Conservation (phyloP, 2,888 invertebrate genomes). For the Ormyrus nitidulus region DNA sequence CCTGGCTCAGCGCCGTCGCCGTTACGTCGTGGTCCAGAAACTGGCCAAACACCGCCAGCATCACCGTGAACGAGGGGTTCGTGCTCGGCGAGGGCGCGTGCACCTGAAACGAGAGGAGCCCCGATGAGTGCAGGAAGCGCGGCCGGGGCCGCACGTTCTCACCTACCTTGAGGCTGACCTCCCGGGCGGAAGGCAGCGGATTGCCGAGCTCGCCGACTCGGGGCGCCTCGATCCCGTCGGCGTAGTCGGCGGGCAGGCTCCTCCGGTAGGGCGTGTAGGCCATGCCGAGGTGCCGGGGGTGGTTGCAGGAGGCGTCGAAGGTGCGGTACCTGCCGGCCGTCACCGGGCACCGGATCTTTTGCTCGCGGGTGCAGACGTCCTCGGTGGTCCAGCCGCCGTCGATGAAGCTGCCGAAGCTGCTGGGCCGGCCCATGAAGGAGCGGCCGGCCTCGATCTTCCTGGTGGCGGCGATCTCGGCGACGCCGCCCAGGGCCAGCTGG, state of each 20-base stretch:
- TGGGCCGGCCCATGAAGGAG: constrained; percentile 64
- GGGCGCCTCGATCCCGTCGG: constrained; percentile 83
- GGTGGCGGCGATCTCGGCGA: constrained; percentile 83
- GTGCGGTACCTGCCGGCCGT: constrained; percentile 77
- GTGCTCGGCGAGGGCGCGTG: constrained; percentile 85
- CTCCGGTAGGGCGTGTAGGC: constrained; percentile 86
- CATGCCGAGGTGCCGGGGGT: constrained; percentile 83
- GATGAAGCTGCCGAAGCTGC: constrained; percentile 66
- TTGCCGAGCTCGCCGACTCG: constrained; percentile 78
- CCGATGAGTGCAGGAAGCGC: too few species aligned
- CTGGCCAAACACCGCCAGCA: constrained; percentile 93
- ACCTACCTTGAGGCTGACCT: constrained; percentile 79
- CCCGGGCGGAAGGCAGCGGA: constrained; percentile 84
- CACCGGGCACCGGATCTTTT: neutral
- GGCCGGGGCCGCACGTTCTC: too few species aligned
- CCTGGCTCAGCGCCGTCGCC: constrained; percentile 87
- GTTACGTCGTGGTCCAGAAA: constrained; percentile 93
- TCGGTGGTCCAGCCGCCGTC: constrained; percentile 64
- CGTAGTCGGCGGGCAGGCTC: constrained; percentile 85
- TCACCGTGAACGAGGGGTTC: constrained; percentile 87
- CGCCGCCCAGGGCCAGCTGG: constrained; percentile 81
- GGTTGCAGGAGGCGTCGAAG: constrained; percentile 86
- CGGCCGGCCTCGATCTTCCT: constrained; percentile 77
- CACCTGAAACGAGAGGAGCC: constrained; percentile 73
- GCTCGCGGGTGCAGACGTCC: neutral